Evolutionary conservation across 1,140 invertebrate genomes (phyloP).

Genomic region (Phortica variegata): DNA sequence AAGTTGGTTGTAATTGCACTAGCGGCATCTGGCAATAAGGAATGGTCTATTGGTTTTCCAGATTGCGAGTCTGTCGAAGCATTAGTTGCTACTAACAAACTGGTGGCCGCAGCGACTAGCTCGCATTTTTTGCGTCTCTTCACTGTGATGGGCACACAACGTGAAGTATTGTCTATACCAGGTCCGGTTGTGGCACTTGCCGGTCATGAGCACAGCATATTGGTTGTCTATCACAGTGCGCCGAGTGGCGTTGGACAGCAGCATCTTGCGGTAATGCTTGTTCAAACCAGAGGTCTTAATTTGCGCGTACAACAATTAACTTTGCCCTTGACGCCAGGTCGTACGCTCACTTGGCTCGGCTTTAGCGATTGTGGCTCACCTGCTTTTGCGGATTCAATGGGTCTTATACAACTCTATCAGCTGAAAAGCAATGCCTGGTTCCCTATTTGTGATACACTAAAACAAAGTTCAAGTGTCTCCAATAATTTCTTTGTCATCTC

Average conservation of each 20-base stretch:
- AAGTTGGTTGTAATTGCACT: conserved; percentile 76
- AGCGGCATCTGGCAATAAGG: conserved; percentile 76
- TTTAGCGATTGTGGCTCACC: conserved; percentile 77
- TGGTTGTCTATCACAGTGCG: conserved; percentile 76
- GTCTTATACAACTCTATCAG: conserved; percentile 67
- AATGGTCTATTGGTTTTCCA: conserved; percentile 80
- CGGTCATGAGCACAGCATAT: conserved; percentile 68
- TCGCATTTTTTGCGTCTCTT: conserved; percentile 77
- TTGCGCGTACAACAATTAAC: conserved; percentile 35
- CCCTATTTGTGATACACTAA: conserved; percentile 72
- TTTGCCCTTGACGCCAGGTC: conserved; percentile 70
- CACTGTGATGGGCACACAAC: conserved; percentile 81
- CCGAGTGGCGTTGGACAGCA: conserved; percentile 58
- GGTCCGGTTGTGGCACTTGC: conserved; percentile 67
- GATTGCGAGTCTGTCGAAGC: conserved; percentile 74
- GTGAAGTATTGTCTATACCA: conserved; percentile 71
- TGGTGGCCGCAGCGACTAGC: conserved; percentile 78
- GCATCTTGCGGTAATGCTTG: conserved; percentile 62
- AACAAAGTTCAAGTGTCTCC: conserved; percentile 66
- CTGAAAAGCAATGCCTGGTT: conserved; percentile 71
- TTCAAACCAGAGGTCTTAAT: conserved; percentile 49
- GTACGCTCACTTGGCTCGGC: conserved; percentile 78
- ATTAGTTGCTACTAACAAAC: conserved; percentile 70
- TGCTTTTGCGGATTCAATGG: conserved; percentile 68
- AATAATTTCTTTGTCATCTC: conserved; percentile 83